Conservation (phyloP, 2,113 vertebrate species). For the Hippocampus mohnikei region DNA sequence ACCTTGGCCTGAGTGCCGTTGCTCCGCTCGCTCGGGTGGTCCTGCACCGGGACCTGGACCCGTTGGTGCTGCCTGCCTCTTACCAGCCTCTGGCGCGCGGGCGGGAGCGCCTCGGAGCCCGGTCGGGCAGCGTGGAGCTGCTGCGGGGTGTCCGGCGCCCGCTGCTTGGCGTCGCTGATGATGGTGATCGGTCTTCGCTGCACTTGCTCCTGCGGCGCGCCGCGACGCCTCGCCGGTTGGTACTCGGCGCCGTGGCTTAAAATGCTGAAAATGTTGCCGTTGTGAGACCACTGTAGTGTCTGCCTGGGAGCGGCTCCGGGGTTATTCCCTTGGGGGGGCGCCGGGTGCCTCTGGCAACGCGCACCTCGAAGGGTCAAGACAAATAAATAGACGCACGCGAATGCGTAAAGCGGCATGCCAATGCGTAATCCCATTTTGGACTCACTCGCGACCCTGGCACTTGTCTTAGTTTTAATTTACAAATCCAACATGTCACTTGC, state of each 20-base stretch:
- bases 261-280: slow-evolving; percentile 89
- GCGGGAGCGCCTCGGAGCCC: slow-evolving; percentile 35
- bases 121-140: slow-evolving; percentile 12
- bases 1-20: slow-evolving; percentile 52
- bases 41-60: slow-evolving; percentile 25
- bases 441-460: slow-evolving; percentile 7
- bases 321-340: slow-evolving; percentile 27
- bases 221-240: slow-evolving; percentile 78
- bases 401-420: slow-evolving; percentile 63
- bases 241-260: slow-evolving; percentile 87
- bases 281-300: slow-evolving; percentile 88
- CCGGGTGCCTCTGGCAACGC: slow-evolving; percentile 67
- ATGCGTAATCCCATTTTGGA: slow-evolving; percentile 60
- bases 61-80: slow-evolving; percentile 42
- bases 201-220: slow-evolving; percentile 57
- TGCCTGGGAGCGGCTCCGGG: slow-evolving; percentile 77
- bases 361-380: slow-evolving; percentile 69
- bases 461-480: slow-evolving; percentile 24
- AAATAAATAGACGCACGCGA: slow-evolving; percentile 72
- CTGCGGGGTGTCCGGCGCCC: slow-evolving; percentile 29
- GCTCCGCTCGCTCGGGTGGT: slow-evolving; percentile 26
- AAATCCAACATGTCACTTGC: slow-evolving; percentile 35
- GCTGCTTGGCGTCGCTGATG: slow-evolving; percentile 53
- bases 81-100: slow-evolving; percentile 46
- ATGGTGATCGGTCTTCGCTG: slow-evolving; percentile 67